Evolutionary conservation across 2,888 invertebrate species (phyloP), one percentile per base, ranked within the genome.

Genomic region (Eupsilia transversa): DNA sequence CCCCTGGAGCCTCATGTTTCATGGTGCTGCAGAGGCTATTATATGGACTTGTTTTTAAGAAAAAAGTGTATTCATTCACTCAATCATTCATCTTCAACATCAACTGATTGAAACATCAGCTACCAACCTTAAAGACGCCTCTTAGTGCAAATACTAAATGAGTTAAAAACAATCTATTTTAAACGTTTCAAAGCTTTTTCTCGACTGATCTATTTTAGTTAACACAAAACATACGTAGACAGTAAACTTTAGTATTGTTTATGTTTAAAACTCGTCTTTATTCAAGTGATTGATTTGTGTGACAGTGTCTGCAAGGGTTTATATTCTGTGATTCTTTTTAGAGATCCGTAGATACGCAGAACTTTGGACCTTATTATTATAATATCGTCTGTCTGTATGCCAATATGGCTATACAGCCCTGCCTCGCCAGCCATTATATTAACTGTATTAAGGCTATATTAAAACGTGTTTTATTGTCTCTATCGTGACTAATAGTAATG

Each of bases 211-310:
- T 75, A 75, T 75, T 75, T 75, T n/a, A 33, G 74, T 66, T 75
- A 66, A 75, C 75, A 66, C 41, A 66, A 66, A 66, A 57, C 74
- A 75, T 59, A 23, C 33, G 49, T 35, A n/a, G 27, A 67, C 30
- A 74, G n/a, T 75, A 75, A 75, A 75, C 23, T 59, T 23, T 23
- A n/a, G 17, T 7, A 74, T 66, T 65, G 75, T 74, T 59, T 57
- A 27, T 65, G 33, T 59, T 57, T 38, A n/a, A 57, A 38, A 49
- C 30, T 17, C 14, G 57, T 49, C 27, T 2, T 46, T 27, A 30
- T 38, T 49, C 33, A 23, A 71, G 54, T 75, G 43, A 76, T 76
- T 76, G 76, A 74, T 74, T 74, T 74, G 75, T 65, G 33, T 66
- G 75, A 65, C 57, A 74, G 74, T 56, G 30, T 63, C 14, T 1